phyloP scores from a whole-genome alignment of 2,888 invertebrate genomes.

The Pyrrhia umbra region DNA sequence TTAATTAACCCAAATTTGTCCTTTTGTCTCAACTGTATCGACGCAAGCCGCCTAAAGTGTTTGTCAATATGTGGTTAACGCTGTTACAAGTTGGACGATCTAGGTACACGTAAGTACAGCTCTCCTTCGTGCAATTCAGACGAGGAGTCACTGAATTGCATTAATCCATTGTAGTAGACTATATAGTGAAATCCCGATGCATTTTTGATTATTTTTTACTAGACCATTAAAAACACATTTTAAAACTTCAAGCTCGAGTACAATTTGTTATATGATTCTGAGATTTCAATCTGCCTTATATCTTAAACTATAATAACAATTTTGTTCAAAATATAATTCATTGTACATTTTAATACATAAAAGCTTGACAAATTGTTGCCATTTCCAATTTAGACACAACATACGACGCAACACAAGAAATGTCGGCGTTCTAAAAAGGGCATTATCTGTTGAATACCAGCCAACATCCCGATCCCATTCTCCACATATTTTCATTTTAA shows the following conservation, averaged over 20 bases:
- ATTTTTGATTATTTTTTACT: slow-evolving; percentile 41
- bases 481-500: slow-evolving; percentile 41
- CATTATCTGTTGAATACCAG: slow-evolving; percentile 46
- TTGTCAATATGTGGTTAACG: slow-evolving; percentile 73
- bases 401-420: slow-evolving; percentile 36
- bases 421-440: slow-evolving; percentile 34
- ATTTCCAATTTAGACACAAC: slow-evolving; percentile 44
- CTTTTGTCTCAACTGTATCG: slow-evolving; percentile 76
- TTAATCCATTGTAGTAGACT: slow-evolving; percentile 23
- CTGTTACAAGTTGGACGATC: slow-evolving; percentile 54
- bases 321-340: slow-evolving; percentile 4
- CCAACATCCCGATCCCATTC: slow-evolving; percentile 27
- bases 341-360: slow-evolving; percentile 18
- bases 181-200: slow-evolving; percentile 22
- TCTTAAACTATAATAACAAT: background rate
- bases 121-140: slow-evolving; percentile 13
- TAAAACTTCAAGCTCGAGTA: slow-evolving; percentile 36
- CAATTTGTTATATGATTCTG: slow-evolving; percentile 12
- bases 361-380: slow-evolving; percentile 37
- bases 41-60: slow-evolving; percentile 69
- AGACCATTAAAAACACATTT: slow-evolving; percentile 45
- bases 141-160: slow-evolving; percentile 7
- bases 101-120: slow-evolving; percentile 9
- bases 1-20: slow-evolving; percentile 86
- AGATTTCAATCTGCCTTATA: background rate